phyloP scores from a whole-genome alignment of 2,113 vertebrate species.

The Hypocryptadius cinnamomeus region DNA sequence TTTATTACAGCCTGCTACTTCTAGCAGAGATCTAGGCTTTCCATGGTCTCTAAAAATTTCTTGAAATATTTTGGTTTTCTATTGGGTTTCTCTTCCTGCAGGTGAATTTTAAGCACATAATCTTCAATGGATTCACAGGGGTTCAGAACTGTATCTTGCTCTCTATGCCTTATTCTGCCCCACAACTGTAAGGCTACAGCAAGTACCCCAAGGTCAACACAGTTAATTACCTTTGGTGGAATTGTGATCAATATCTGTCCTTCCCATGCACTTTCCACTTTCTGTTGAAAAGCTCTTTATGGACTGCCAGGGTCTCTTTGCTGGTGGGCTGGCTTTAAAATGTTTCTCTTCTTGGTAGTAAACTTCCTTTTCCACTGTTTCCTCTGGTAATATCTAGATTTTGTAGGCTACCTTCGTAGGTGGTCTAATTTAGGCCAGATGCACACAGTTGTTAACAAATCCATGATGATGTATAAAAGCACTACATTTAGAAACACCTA shows the following conservation, averaged over 20 bases:
- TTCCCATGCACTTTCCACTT: neutral
- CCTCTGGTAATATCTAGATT: slow-evolving; percentile 29
- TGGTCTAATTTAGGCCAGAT: slow-evolving; percentile 68
- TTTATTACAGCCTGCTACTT: neutral
- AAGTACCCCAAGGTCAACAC: neutral
- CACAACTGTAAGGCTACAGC: neutral
- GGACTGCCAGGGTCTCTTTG: slow-evolving; percentile 1
- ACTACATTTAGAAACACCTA: slow-evolving; percentile 36
- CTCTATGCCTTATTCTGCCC: neutral
- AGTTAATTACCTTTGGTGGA: neutral
- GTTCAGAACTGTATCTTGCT: neutral
- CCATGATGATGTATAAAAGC: slow-evolving; percentile 15
- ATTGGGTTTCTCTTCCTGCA: neutral
- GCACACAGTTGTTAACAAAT: slow-evolving; percentile 24
- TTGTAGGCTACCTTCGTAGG: slow-evolving; percentile 43
- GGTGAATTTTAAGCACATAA: neutral
- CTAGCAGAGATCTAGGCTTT: neutral
- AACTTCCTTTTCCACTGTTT: slow-evolving; percentile 32
- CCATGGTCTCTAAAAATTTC: neutral
- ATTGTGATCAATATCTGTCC: neutral
- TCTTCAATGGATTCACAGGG: neutral
- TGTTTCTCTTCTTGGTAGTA: slow-evolving; percentile 19
- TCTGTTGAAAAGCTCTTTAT: slow-evolving; percentile 11
- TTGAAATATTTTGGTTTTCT: neutral
- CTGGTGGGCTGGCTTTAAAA: slow-evolving; percentile 33